Percentiles rank a stretch among this genome's conserved stretches.
Evolutionary conservation across 2,888 invertebrate genomes (phyloP).

Genomic region (Mimachlamys varia): DNA sequence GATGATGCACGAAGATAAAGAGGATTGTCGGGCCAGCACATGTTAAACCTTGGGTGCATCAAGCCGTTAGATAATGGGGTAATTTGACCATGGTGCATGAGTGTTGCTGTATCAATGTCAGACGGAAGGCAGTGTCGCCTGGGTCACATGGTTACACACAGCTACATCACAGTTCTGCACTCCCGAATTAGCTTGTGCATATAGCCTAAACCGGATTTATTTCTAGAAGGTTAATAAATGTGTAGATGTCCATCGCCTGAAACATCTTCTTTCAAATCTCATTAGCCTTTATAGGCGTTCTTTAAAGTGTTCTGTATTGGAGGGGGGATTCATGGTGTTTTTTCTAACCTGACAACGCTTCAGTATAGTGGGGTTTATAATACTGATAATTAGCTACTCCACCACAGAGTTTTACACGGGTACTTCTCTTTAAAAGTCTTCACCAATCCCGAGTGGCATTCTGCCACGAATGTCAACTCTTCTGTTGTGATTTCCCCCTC

Average conservation of each 20-base stretch:
- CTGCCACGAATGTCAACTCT: conserved; percentile 19
- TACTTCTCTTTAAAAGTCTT: neutral
- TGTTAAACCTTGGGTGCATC: conserved; percentile 21
- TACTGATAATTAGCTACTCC: neutral
- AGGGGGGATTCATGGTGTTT: neutral
- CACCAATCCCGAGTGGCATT: neutral
- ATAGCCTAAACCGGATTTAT: neutral
- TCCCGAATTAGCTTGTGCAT: conserved; percentile 1
- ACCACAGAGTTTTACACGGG: neutral
- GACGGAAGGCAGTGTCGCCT: conserved; percentile 26
- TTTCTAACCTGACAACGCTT: neutral
- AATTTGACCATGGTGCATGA: conserved; percentile 31
- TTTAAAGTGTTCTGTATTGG: neutral
- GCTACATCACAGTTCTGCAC: neutral
- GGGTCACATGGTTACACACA: neutral
- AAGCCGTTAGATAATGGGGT: conserved; percentile 22
- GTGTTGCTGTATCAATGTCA: neutral
- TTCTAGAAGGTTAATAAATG: neutral
- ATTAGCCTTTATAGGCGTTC: neutral
- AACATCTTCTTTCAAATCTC: neutral
- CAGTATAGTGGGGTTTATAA: neutral
- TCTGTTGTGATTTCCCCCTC: neutral
- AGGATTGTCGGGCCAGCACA: conserved; percentile 1
- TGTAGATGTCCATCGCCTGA: neutral
- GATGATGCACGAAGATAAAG: neutral